phyloP scores from a whole-genome alignment of 2,113 vertebrate genomes.

The Dicentrarchus labrax region DNA sequence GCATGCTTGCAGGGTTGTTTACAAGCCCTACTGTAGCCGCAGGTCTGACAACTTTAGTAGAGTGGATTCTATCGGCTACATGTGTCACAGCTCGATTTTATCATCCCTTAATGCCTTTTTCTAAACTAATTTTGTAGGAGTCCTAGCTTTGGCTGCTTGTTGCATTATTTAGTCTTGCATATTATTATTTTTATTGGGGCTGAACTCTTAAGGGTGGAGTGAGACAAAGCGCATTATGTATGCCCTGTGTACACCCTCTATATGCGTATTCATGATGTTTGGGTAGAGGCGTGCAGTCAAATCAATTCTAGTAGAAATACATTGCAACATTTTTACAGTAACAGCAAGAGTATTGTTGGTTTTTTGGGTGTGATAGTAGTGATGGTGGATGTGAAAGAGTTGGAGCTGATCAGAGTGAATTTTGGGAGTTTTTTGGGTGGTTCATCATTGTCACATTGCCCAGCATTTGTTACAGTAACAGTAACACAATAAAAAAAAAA shows the following conservation, averaged over 20 bases:
- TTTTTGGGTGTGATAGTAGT: neutral
- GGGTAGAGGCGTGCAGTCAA: constrained; percentile 26
- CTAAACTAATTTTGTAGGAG: constrained; percentile 43
- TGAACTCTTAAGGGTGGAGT: constrained; percentile 57
- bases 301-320: constrained; percentile 25
- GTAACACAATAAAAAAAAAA: neutral
- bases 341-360: neutral
- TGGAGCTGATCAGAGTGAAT: constrained; percentile 5
- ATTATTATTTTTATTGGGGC: constrained; percentile 58
- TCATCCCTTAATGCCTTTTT: constrained; percentile 29
- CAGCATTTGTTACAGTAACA: constrained; percentile 22
- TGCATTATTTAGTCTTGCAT: constrained; percentile 60
- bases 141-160: constrained; percentile 51
- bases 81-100: constrained; percentile 28
- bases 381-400: constrained; percentile 43
- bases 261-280: constrained; percentile 59
- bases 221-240: constrained; percentile 66
- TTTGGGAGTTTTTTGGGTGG: constrained; percentile 8
- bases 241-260: constrained; percentile 49
- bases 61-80: constrained; percentile 42
- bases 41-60: constrained; percentile 68
- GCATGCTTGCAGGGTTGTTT: constrained; percentile 67
- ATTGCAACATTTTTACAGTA: constrained; percentile 9
- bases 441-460: neutral
- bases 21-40: constrained; percentile 63